Percentiles rank a stretch among this genome's conserved stretches.
phyloP scores from a whole-genome alignment of 2,888 invertebrate species.

The Pharmacophagus antenor region DNA sequence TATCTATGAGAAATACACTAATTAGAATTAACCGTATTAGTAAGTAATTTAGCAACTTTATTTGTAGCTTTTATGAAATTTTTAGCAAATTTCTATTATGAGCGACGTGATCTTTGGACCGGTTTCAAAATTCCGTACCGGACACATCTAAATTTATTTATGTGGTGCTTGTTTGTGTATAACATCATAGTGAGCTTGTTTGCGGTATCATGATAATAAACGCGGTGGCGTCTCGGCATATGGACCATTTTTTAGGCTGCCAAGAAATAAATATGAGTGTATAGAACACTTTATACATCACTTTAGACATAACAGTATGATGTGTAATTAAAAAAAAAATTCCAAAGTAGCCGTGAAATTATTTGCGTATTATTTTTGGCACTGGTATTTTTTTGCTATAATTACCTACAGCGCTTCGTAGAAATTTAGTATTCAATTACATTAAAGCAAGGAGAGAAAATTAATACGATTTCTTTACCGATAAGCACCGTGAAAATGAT shows the following conservation, averaged over 20 bases:
- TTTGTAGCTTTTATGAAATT: not conserved
- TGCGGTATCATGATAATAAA: conserved; percentile 6
- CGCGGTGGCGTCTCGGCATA: conserved; percentile 13
- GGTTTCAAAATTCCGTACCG: conserved; percentile 41
- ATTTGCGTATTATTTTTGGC: conserved; percentile 14
- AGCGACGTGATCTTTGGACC: conserved; percentile 38
- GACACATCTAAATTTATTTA: conserved; percentile 28
- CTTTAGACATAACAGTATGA: not conserved
- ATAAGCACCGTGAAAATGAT: not conserved
- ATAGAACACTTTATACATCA: conserved; percentile 2
- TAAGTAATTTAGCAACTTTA: not conserved
- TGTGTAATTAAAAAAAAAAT: not conserved
- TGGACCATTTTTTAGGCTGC: conserved; percentile 21
- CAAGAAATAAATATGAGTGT: conserved; percentile 26
- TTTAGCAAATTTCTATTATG: conserved; percentile 16
- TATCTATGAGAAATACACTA: not conserved
- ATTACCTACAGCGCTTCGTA: not conserved
- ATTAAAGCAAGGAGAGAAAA: too few relatives aligned
- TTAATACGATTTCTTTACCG: not conserved
- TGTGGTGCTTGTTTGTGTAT: conserved; percentile 22
- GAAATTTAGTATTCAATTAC: too few relatives aligned
- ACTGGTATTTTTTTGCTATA: conserved; percentile 2
- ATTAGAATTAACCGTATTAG: not conserved
- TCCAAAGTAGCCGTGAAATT: conserved; percentile 12
- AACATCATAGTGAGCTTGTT: not conserved